Conservation (phyloP, 2,113 vertebrate genomes). For the Toxostoma redivivum region DNA sequence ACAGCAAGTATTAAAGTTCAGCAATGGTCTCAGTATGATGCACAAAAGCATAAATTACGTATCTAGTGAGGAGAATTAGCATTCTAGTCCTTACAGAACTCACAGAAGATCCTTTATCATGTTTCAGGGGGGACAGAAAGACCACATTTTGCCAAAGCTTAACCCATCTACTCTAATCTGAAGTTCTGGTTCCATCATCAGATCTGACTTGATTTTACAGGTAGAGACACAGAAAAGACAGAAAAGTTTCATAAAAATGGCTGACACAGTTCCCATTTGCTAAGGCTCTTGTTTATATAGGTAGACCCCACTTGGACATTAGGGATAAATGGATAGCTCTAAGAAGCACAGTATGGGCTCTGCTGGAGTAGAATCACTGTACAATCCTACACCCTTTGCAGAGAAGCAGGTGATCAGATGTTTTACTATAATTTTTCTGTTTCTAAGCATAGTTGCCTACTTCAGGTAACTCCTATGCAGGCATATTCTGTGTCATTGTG, state of each 20-base stretch:
- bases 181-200: background rate
- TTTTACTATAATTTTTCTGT: background rate
- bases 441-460: background rate
- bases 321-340: background rate
- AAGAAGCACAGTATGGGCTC: background rate
- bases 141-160: background rate
- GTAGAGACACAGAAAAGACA: background rate
- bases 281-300: background rate
- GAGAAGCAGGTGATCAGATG: background rate
- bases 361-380: background rate
- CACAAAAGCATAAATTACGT: background rate
- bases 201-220: background rate
- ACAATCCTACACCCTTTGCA: background rate
- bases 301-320: background rate
- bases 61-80: background rate
- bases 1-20: background rate
- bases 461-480: background rate
- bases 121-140: background rate
- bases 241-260: background rate
- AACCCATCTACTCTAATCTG: background rate
- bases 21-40: background rate
- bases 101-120: background rate
- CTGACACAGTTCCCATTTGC: background rate
- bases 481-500: background rate
- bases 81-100: background rate